Evolutionary conservation across 2,888 invertebrate genomes (phyloP).

Genomic region (Anoncus sp.): DNA sequence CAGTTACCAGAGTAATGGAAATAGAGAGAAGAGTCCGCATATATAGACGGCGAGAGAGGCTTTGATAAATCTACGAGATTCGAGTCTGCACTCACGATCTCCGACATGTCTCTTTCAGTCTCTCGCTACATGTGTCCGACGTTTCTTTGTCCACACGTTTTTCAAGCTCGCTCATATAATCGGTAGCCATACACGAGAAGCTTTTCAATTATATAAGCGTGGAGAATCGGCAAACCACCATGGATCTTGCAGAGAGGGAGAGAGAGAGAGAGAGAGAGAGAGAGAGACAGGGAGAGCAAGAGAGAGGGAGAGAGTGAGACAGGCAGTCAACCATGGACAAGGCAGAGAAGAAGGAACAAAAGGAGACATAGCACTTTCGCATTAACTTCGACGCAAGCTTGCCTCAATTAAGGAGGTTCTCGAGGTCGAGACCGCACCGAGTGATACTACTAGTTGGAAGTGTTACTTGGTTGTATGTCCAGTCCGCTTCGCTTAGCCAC

Average conservation of each 20-base stretch:
- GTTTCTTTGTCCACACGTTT: neutral
- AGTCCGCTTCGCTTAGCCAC: conserved; percentile 3
- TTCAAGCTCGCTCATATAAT: neutral
- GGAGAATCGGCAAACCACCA: conserved; percentile 1
- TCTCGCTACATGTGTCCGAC: neutral
- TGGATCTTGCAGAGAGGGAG: neutral
- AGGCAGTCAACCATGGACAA: neutral
- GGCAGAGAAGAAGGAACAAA: neutral
- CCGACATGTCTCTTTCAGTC: conserved; percentile 19
- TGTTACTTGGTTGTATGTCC: neutral
- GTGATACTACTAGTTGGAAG: conserved; percentile 18
- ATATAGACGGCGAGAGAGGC: conserved; percentile 6
- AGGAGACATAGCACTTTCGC: conserved; percentile 18
- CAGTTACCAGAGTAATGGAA: neutral
- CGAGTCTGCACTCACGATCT: conserved; percentile 13
- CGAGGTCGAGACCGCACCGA: conserved; percentile 29
- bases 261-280: neutral
- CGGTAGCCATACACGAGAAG: neutral
- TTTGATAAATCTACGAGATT: conserved; percentile 43
- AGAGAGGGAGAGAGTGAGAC: neutral
- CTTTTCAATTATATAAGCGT: neutral
- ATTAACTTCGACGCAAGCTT: conserved; percentile 50
- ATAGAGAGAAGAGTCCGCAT: neutral
- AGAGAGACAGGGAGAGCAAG: neutral
- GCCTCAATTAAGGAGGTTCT: conserved; percentile 48